Evolutionary conservation across 2,797 vertebrate genomes (phyloP).

Genomic region (Peromyscus aztecus): DNA sequence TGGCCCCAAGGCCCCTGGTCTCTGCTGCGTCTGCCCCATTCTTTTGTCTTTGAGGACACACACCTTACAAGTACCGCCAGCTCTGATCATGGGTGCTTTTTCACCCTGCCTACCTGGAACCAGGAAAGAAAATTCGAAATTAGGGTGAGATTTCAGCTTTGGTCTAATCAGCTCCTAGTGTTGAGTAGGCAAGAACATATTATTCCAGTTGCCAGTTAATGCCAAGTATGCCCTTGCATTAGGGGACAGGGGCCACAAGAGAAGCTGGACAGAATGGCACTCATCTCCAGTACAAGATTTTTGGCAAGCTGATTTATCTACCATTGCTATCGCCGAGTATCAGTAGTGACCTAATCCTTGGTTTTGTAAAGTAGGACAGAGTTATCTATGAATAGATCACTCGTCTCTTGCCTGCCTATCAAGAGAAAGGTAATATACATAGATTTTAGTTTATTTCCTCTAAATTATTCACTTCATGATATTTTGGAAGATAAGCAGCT

Average conservation of each 20-base stretch:
- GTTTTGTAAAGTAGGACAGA: background rate
- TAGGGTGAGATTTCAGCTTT: background rate
- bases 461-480: conserved; percentile 33
- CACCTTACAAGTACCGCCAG: background rate
- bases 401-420: background rate
- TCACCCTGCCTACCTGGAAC: background rate
- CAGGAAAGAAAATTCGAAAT: background rate
- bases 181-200: background rate
- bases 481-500: conserved; percentile 19
- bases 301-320: background rate
- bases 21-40: background rate
- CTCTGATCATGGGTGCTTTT: background rate
- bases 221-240: background rate
- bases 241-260: background rate
- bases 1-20: background rate
- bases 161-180: background rate
- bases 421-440: conserved; percentile 6
- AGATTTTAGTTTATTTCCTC: conserved; percentile 14
- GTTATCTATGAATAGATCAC: background rate
- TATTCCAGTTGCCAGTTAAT: background rate
- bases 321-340: conserved; percentile 1
- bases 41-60: conserved; percentile 1
- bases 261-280: background rate
- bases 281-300: background rate
- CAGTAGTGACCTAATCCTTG: background rate